A percentile compares a stretch with the other conserved stretches of the same genome.
Evolutionary conservation across 1,140 invertebrate species (phyloP).

Genomic region (Eumaeus atala): DNA sequence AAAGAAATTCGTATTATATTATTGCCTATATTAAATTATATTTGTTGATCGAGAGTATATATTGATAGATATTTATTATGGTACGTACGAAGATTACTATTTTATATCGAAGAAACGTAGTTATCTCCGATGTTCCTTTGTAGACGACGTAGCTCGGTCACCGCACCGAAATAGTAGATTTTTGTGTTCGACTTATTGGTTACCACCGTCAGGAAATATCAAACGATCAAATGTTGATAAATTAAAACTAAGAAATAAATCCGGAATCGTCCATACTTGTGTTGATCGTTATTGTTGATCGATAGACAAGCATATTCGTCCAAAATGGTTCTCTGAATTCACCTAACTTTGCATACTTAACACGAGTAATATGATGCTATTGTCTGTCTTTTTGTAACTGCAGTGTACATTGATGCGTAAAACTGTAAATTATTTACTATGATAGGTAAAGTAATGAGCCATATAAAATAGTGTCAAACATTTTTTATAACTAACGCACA

Average conservation of each 20-base stretch:
- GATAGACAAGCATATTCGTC: not conserved
- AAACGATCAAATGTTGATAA: not conserved
- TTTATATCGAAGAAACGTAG: slow-evolving; percentile 54
- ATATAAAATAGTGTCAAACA: too few species aligned
- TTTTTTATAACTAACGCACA: too few species aligned
- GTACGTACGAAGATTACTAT: slow-evolving; percentile 62
- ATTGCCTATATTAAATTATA: slow-evolving; percentile 69
- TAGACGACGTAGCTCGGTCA: slow-evolving; percentile 37
- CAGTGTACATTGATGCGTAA: too few species aligned
- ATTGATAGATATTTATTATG: slow-evolving; percentile 69
- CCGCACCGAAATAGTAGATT: slow-evolving; percentile 20
- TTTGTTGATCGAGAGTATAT: slow-evolving; percentile 70
- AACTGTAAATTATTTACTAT: too few species aligned
- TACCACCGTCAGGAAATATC: not conserved
- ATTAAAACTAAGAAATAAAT: not conserved
- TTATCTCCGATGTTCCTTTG: slow-evolving; percentile 51
- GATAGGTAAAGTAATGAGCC: too few species aligned
- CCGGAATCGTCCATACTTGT: slow-evolving; percentile 18
- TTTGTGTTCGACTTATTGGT: slow-evolving; percentile 12
- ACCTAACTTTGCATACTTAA: too few species aligned
- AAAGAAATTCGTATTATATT: slow-evolving; percentile 62
- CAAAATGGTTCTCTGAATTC: slow-evolving; percentile 11
- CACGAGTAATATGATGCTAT: too few species aligned
- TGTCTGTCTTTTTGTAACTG: too few species aligned
- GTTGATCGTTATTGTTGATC: not conserved